Evolutionary conservation across 2,113 vertebrate species (phyloP), one percentile per base, ranked within the genome.

Genomic region (Nipponia nippon): DNA sequence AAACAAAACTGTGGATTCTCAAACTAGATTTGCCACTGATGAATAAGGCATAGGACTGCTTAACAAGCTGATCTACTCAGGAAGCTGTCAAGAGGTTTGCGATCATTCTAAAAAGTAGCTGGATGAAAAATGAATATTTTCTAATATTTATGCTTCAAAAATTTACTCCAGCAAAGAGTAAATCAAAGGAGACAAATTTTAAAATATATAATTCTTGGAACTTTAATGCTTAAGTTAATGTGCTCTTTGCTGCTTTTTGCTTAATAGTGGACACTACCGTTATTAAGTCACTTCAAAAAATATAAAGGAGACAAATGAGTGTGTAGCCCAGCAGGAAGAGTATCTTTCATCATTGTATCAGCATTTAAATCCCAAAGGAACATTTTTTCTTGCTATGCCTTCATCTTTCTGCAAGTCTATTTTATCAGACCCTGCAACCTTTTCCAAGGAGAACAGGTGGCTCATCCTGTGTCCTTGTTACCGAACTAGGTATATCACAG

Each of bases 401-500:
- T 80, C 67, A n/a, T 56, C 75, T 63, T 40, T 13, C 36, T 50
- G 29, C 53, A 10, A n/a, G 40, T 5, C 32, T 1, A 0, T 36
- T 49, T 34, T 18, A 15, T 55, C 61, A 56, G 66, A 36, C 7
- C 16, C 22, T 14, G 27, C 30, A 62, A 4, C 52, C 42, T 62
- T 50, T 46, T 3, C 65, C 79, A 50, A 20, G 59, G 55, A 61
- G 21, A 63, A n/a, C 0, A 1, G 8, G 30, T 5, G 15, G 32
- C 46, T 83, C 32, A 2, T 32, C 21, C 81, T 3, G 30, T 11
- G 55, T 49, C 78, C 79, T 53, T 61, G 40, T 11, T 11, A 5
- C 17, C 2, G 5, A 50, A n/a, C 32, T 7, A 4, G 25, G 6
- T 4, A 0, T 6, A 16, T 27, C 34, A 1, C 46, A 11, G 50